A percentile compares a stretch with the other conserved stretches of the same genome.
These are phyloP conservation scores for Hylaea fasciaria DNA, from an alignment of 2,888 invertebrate species.

Conservation along the genomic window DNA sequence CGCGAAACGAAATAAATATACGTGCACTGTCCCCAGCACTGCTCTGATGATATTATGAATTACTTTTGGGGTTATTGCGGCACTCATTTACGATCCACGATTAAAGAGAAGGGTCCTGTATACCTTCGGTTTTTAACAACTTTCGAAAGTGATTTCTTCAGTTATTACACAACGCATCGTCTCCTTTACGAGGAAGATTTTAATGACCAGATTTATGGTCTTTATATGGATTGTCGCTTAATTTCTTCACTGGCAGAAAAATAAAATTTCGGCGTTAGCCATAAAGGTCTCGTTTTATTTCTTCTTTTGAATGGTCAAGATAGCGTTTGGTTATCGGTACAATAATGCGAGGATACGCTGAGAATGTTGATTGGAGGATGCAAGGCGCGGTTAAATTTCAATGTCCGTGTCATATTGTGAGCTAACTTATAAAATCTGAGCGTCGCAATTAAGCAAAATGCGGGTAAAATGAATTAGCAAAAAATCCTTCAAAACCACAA, in stretches of 20 bases:
- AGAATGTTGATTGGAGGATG: constrained; percentile 27
- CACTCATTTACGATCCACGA: constrained; percentile 56
- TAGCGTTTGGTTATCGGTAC: constrained; percentile 12
- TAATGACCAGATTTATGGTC: constrained; percentile 59
- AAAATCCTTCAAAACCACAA: constrained; percentile 37
- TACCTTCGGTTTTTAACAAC: constrained; percentile 65
- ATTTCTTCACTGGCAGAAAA: constrained; percentile 34
- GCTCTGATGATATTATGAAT: constrained; percentile 44
- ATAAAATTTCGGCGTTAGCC: constrained; percentile 36
- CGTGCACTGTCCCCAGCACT: constrained; percentile 27
- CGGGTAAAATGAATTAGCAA: constrained; percentile 38
- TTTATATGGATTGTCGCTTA: constrained; percentile 46
- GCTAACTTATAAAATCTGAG: constrained; percentile 6
- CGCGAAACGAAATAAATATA: constrained; percentile 24
- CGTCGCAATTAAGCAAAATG: constrained; percentile 33
- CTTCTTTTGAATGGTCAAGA: constrained; percentile 25
- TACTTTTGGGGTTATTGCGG: constrained; percentile 55
- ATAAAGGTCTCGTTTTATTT: constrained; percentile 33
- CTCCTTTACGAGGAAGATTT: constrained; percentile 62
- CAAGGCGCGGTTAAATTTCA: constrained; percentile 21
- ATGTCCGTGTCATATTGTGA: constrained; percentile 17
- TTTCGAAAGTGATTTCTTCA: constrained; percentile 76
- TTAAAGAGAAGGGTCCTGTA: constrained; percentile 58
- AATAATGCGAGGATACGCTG: constrained; percentile 8
- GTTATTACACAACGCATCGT: constrained; percentile 60